Evolutionary conservation across 2,797 vertebrate species (phyloP).

Genomic region (Myiotriccus ornatus): DNA sequence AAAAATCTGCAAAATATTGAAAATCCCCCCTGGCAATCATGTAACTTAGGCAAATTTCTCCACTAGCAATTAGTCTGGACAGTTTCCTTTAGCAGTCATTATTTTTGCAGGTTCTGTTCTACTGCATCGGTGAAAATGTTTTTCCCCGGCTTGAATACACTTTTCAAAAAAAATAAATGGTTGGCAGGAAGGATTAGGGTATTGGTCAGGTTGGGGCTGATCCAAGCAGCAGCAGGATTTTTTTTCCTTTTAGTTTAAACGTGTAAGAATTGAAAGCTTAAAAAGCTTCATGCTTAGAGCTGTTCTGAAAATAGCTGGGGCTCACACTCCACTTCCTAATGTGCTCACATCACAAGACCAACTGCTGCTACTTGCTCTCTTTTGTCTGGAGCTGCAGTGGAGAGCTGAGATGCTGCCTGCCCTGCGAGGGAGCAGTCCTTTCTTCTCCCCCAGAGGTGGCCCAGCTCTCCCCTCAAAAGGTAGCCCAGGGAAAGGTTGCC

Average conservation of each 20-base stretch:
- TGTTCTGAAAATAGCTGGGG: conserved; percentile 3
- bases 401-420: background rate
- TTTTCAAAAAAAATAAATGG: background rate
- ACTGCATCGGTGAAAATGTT: conserved; percentile 14
- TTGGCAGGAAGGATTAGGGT: background rate
- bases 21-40: background rate
- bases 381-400: background rate
- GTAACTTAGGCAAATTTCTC: background rate
- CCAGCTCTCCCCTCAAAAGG: background rate
- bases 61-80: background rate
- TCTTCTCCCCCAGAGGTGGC: background rate
- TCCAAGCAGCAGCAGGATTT: background rate
- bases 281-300: background rate
- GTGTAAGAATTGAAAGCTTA: background rate
- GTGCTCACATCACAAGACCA: conserved; percentile 28
- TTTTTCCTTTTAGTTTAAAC: background rate
- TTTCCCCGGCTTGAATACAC: background rate
- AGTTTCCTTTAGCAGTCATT: background rate
- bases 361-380: background rate
- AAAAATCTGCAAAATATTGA: background rate
- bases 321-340: background rate
- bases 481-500: background rate
- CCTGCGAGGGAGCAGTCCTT: background rate
- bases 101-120: background rate
- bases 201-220: conserved; percentile 7